These are phyloP conservation scores for Balanococcus diminutus DNA, from an alignment of 2,888 invertebrate genomes.

Conservation along the genomic window DNA sequence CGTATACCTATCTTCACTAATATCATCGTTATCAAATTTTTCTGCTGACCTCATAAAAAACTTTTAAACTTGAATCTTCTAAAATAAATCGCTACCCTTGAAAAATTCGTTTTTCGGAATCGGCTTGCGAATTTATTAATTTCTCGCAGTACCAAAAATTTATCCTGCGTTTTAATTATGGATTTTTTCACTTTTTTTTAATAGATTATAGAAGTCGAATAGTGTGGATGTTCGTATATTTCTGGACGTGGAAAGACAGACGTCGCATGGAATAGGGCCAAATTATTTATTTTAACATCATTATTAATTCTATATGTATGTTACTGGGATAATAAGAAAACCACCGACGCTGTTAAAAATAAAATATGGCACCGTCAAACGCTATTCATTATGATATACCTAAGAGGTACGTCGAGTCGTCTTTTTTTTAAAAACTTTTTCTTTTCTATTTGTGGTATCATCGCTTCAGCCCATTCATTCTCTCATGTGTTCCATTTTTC, in stretches of 20 bases:
- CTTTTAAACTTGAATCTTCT: no score
- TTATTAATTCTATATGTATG: constrained; percentile 48
- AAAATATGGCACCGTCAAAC: constrained; percentile 38
- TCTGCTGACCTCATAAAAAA: no score
- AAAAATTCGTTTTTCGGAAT: no score
- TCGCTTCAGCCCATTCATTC: not conserved
- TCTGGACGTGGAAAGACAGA: constrained; percentile 38
- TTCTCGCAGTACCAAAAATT: not conserved
- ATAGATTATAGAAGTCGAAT: not conserved
- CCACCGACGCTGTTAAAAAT: constrained; percentile 42
- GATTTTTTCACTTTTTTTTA: constrained; percentile 1
- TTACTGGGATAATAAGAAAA: constrained; percentile 43
- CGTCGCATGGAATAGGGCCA: constrained; percentile 31
- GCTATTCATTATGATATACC: constrained; percentile 12
- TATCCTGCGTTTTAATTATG: not conserved
- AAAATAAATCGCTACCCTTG: no score
- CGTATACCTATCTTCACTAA: no score
- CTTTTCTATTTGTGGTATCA: not conserved
- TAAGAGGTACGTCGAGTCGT: not conserved
- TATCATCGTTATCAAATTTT: no score
- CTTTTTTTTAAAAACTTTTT: not conserved
- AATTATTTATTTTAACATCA: constrained; percentile 41
- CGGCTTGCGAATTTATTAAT: not conserved
- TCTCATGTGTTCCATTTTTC: not conserved
- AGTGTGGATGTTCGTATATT: constrained; percentile 9